These are phyloP conservation scores for Apostichopus leukothele DNA, from an alignment of 53 echinoderm and acorn worm species.

Conservation along the genomic window DNA sequence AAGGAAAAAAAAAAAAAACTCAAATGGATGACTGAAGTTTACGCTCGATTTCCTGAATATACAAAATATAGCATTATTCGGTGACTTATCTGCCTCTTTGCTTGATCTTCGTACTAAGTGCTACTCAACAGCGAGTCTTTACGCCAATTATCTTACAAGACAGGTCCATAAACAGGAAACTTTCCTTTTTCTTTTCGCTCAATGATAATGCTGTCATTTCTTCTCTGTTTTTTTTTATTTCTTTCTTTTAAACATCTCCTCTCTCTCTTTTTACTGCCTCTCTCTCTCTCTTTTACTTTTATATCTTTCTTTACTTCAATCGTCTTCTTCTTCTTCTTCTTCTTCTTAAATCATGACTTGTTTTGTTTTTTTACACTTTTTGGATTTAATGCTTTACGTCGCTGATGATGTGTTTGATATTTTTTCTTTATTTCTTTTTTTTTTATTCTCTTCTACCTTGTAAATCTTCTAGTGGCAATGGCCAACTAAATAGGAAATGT, in stretches of 20 bases:
- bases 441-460: background rate
- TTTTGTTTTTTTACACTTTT: background rate
- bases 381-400: background rate
- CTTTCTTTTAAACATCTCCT: background rate
- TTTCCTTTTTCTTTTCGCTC: background rate
- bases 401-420: background rate
- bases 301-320: too few relatives aligned
- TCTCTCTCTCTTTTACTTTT: background rate
- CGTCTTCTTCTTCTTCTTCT: too few relatives aligned
- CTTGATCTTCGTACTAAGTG: constrained; percentile 15
- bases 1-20: background rate
- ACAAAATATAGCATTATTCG: constrained; percentile 36
- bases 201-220: constrained; percentile 10
- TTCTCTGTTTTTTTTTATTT: background rate
- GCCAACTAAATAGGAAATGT: background rate
- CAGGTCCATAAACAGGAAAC: constrained; percentile 23
- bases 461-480: constrained; percentile 26
- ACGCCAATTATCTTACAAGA: constrained; percentile 40
- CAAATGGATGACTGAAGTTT: constrained; percentile 29
- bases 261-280: background rate
- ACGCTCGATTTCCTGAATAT: constrained; percentile 42
- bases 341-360: background rate
- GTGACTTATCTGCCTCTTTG: background rate
- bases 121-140: constrained; percentile 23
- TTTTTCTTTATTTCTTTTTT: background rate